These are phyloP conservation scores for Acanthiza pusilla DNA, from an alignment of 2,797 vertebrate genomes.

Conservation along the genomic window DNA sequence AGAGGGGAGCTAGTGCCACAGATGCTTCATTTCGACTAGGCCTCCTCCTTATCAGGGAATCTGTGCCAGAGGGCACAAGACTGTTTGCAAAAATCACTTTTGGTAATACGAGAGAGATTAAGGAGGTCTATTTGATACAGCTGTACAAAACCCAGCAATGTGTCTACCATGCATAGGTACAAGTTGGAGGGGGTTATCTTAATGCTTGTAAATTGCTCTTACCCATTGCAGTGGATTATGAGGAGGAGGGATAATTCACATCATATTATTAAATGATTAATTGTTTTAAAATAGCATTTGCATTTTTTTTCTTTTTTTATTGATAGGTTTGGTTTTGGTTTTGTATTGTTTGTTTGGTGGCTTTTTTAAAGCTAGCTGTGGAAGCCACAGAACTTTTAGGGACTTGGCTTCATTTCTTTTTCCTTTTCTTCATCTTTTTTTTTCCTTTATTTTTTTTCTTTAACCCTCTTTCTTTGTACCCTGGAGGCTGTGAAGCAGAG, in stretches of 20 bases:
- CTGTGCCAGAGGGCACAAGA: conserved; percentile 73
- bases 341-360: background rate
- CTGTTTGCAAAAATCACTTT: conserved; percentile 73
- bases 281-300: background rate
- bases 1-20: conserved; percentile 68
- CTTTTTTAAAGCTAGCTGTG: background rate
- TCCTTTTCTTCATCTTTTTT: background rate
- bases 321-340: background rate
- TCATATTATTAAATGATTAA: background rate
- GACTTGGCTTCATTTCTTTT: conserved; percentile 76
- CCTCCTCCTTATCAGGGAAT: conserved; percentile 66
- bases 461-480: conserved; percentile 55
- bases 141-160: conserved; percentile 36
- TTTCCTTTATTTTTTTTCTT: background rate
- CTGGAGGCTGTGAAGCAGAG: conserved; percentile 57
- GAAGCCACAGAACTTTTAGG: conserved; percentile 73
- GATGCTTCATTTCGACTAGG: conserved; percentile 69
- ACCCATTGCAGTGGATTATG: background rate
- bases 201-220: background rate
- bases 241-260: background rate
- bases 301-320: background rate
- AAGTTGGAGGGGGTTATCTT: conserved; percentile 7
- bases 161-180: conserved; percentile 38
- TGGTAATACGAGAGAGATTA: conserved; percentile 70
- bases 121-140: conserved; percentile 64